A percentile compares a stretch with the other conserved stretches of the same genome.
Evolutionary conservation across 2,888 invertebrate species (phyloP).

Genomic region (Glaucopsyche alexis): DNA sequence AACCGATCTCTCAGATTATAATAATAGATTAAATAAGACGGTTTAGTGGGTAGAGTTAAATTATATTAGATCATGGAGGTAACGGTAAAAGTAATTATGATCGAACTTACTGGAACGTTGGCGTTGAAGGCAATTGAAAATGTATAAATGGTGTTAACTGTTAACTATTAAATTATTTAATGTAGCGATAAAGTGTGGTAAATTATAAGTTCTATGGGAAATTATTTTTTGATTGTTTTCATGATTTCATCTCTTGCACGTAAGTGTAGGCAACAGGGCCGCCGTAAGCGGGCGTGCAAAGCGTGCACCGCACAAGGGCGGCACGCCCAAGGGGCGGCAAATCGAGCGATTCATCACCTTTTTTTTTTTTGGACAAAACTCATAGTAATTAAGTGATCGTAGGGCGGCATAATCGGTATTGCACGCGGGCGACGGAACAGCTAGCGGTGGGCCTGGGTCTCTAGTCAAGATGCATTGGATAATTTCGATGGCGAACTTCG

Average conservation of each 20-base stretch:
- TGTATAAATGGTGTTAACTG: background rate
- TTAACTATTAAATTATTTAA: background rate
- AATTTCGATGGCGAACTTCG: too few species aligned
- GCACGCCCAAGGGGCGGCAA: too few species aligned
- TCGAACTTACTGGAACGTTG: background rate
- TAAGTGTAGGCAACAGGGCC: too few species aligned
- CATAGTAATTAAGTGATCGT: too few species aligned
- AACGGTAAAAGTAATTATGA: slow-evolving; percentile 10
- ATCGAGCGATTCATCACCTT: too few species aligned
- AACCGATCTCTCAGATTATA: slow-evolving; percentile 11
- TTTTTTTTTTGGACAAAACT: too few species aligned
- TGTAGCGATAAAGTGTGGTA: background rate
- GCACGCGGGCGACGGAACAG: too few species aligned
- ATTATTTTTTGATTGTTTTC: background rate
- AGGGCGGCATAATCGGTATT: too few species aligned
- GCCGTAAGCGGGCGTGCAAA: too few species aligned
- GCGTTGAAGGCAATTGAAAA: background rate
- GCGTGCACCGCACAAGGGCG: too few species aligned
- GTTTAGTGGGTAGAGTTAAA: background rate
- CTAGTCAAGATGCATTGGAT: too few species aligned
- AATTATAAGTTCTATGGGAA: background rate
- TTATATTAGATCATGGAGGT: background rate
- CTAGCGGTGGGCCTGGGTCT: too few species aligned
- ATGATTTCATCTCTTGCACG: background rate
- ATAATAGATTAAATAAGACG: slow-evolving; percentile 14